phyloP scores from a whole-genome alignment of 2,113 vertebrate genomes.

The Daubentonia madagascariensis region DNA sequence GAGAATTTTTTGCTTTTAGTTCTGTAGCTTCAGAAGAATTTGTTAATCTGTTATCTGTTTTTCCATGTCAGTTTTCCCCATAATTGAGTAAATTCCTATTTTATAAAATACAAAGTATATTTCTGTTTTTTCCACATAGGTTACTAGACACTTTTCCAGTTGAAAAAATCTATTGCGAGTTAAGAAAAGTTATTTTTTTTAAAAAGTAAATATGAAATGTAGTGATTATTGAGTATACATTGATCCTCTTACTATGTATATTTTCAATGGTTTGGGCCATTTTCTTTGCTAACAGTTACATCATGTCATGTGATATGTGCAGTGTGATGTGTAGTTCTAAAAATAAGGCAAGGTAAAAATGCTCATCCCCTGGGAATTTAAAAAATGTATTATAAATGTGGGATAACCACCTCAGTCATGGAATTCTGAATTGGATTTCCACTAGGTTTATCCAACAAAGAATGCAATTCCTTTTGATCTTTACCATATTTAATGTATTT shows the following conservation, averaged over 20 bases:
- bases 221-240: constrained; percentile 30
- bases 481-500: constrained; percentile 38
- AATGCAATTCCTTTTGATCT: constrained; percentile 32
- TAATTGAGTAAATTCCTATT: not conserved
- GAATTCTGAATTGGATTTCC: constrained; percentile 22
- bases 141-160: not conserved
- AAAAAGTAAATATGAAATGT: not conserved
- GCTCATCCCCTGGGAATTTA: constrained; percentile 48
- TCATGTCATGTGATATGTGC: constrained; percentile 83
- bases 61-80: constrained; percentile 1
- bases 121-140: not conserved
- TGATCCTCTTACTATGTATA: constrained; percentile 72
- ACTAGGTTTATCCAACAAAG: constrained; percentile 35
- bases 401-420: constrained; percentile 35
- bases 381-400: constrained; percentile 68
- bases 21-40: constrained; percentile 1
- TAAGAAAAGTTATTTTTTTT: not conserved
- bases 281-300: constrained; percentile 79
- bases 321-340: constrained; percentile 81
- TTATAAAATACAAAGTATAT: not conserved
- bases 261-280: constrained; percentile 73
- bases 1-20: constrained; percentile 49
- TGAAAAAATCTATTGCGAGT: not conserved
- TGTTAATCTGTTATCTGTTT: not conserved
- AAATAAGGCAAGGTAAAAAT: constrained; percentile 82